These are phyloP conservation scores for Ceuthmochares aereus DNA, from an alignment of 2,113 vertebrate genomes.

Conservation along the genomic window DNA sequence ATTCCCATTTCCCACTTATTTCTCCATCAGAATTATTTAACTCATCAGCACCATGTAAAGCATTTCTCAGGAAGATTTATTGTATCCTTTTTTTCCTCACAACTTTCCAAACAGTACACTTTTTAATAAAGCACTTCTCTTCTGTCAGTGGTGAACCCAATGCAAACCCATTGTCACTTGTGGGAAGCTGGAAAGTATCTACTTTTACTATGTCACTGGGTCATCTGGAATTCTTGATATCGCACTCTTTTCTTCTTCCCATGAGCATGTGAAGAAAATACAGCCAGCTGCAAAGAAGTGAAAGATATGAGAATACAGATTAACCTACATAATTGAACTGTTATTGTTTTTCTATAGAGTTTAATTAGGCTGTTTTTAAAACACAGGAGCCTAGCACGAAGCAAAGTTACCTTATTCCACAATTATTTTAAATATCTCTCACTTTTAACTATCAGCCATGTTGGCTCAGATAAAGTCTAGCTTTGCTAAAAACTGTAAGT, in stretches of 20 bases:
- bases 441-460: neutral
- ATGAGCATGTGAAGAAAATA: neutral
- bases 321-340: neutral
- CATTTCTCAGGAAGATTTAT: neutral
- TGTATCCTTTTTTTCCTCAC: neutral
- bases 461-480: neutral
- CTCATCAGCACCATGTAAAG: neutral
- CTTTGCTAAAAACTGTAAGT: neutral
- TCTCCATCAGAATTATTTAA: neutral
- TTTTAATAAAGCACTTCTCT: neutral
- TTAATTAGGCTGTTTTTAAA: neutral
- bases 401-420: neutral
- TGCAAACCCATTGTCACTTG: neutral
- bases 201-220: neutral
- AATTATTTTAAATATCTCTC: neutral
- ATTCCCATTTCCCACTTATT: neutral
- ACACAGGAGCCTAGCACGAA: neutral
- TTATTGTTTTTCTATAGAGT: neutral
- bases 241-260: neutral
- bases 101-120: neutral
- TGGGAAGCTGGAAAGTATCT: neutral
- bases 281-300: neutral
- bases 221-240: neutral
- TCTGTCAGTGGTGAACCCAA: neutral
- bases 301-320: neutral